Evolutionary conservation across 1,140 invertebrate species (phyloP).

Genomic region (Microvelia longipes): DNA sequence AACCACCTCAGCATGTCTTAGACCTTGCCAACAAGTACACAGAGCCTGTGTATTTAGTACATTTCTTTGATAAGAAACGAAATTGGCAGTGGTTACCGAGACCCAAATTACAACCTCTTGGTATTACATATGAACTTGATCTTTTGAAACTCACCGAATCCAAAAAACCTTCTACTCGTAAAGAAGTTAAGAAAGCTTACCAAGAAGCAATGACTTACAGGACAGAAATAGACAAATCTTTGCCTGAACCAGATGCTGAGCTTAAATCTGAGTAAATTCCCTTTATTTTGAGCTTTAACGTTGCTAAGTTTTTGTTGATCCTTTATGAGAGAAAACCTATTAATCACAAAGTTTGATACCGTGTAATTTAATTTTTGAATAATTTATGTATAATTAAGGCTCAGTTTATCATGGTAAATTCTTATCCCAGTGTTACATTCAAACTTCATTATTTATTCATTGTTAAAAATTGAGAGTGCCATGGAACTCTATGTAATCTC

Average conservation of each 20-base stretch:
- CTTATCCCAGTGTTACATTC: too few relatives aligned
- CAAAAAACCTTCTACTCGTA: background rate
- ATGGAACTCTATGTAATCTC: too few relatives aligned
- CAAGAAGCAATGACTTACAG: background rate
- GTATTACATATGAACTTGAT: slow-evolving; percentile 70
- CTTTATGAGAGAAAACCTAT: too few relatives aligned
- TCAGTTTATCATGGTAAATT: too few relatives aligned
- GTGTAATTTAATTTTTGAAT: too few relatives aligned
- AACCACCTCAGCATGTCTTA: background rate
- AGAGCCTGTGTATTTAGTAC: background rate
- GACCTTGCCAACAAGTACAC: background rate
- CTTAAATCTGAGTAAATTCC: too few relatives aligned
- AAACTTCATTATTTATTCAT: too few relatives aligned
- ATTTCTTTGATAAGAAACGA: background rate
- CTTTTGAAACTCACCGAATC: slow-evolving; percentile 22
- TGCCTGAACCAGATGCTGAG: background rate
- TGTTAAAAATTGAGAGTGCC: too few relatives aligned
- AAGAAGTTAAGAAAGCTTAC: background rate
- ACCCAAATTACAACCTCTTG: slow-evolving; percentile 81
- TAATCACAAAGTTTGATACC: too few relatives aligned
- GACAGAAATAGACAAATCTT: background rate
- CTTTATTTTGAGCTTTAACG: too few relatives aligned
- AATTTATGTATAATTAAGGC: too few relatives aligned
- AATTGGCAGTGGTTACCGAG: slow-evolving; percentile 79
- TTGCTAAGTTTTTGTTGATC: too few relatives aligned